Percentiles rank a stretch among this genome's conserved stretches.
phyloP scores from a whole-genome alignment of 30 jellyfish, hydroid and myxozoan genomes.

The Phacellophora camtschatica region DNA sequence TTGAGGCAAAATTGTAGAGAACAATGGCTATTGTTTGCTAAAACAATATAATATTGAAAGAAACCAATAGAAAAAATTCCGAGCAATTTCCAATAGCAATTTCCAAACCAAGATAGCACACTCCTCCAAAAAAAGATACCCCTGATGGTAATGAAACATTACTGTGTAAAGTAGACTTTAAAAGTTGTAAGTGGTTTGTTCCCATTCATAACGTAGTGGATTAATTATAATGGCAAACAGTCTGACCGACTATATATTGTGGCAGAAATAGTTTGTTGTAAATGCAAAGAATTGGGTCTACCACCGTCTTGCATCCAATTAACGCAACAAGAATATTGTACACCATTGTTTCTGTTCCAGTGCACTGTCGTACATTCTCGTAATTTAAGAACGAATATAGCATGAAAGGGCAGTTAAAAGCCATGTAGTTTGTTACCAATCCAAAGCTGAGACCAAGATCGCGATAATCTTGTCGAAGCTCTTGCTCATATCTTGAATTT shows the following conservation, averaged over 20 bases:
- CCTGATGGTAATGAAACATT: no score
- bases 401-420: conserved; percentile 30
- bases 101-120: no score
- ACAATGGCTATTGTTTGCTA: no score
- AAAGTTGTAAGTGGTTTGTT: no score
- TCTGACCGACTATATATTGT: no score
- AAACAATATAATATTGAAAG: no score
- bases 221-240: no score
- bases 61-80: no score
- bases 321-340: conserved; percentile 3
- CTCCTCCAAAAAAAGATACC: no score
- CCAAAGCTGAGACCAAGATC: conserved; percentile 31
- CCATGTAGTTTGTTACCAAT: neutral
- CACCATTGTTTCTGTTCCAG: neutral
- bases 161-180: no score
- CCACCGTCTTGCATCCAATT: conserved; percentile 23
- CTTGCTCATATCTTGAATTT: neutral
- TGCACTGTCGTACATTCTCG: conserved; percentile 7
- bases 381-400: conserved; percentile 3
- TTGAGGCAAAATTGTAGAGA: no score
- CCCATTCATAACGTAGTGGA: conserved; percentile 14
- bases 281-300: conserved; percentile 21
- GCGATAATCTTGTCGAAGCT: conserved; percentile 22
- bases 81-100: no score
- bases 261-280: conserved; percentile 11